Conservation (phyloP, 2,797 vertebrate genomes). For the Sardinella longiceps region DNA sequence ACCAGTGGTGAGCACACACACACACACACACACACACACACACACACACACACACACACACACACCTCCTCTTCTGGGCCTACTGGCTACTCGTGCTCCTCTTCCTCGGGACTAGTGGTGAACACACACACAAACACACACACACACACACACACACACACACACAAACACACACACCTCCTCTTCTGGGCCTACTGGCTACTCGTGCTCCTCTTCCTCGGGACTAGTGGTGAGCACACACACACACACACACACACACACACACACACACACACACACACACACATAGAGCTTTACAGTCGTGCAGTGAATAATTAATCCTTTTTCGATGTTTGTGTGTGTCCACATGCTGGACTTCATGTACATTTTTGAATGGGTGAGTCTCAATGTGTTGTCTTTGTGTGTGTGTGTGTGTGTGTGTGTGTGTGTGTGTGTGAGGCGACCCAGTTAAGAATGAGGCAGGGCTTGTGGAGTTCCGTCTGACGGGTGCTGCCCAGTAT, state of each 20-base stretch:
- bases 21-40: background rate
- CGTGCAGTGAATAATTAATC: too few relatives aligned
- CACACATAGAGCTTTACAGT: too few relatives aligned
- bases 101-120: too few relatives aligned
- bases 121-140: background rate
- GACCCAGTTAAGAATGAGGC: slow-evolving; percentile 83
- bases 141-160: background rate
- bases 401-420: background rate
- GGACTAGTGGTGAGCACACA: too few relatives aligned
- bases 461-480: slow-evolving; percentile 86
- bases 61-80: too few relatives aligned
- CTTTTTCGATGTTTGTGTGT: background rate
- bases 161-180: background rate
- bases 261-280: too few relatives aligned
- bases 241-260: background rate
- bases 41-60: too few relatives aligned
- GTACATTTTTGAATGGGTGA: background rate
- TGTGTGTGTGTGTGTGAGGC: slow-evolving; percentile 65
- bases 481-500: slow-evolving; percentile 88
- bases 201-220: too few relatives aligned
- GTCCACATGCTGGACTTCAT: background rate
- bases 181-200: too few relatives aligned
- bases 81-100: too few relatives aligned
- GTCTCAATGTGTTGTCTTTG: background rate
- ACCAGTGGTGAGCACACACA: slow-evolving; percentile 81